Percentiles rank a stretch among this genome's conserved stretches.
These are phyloP conservation scores for Arrhamphus sclerolepis DNA, from an alignment of 2,797 vertebrate species.

Conservation along the genomic window DNA sequence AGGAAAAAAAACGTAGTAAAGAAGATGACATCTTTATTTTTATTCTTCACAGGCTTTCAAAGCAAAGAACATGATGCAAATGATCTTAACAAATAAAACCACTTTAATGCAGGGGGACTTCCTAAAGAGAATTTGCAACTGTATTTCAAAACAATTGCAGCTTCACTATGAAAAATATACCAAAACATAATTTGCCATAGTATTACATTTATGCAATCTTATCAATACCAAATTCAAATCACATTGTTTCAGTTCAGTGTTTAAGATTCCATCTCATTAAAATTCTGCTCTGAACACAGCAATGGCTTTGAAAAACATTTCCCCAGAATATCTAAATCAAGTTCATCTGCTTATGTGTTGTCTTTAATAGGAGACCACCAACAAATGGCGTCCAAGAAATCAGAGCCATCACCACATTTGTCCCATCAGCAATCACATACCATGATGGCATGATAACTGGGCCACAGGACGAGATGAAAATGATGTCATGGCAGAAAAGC, in stretches of 20 bases:
- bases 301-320: slow-evolving; percentile 39
- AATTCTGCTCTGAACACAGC: slow-evolving; percentile 35
- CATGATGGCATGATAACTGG: too few relatives aligned
- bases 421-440: too few relatives aligned
- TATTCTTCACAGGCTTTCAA: not conserved
- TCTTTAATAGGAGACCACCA: not conserved
- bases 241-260: slow-evolving; percentile 37
- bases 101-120: too few relatives aligned
- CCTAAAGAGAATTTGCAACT: not conserved
- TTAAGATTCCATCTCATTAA: slow-evolving; percentile 47
- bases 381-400: too few relatives aligned
- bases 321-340: slow-evolving; percentile 45
- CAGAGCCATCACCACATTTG: too few relatives aligned
- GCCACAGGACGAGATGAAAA: too few relatives aligned
- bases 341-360: slow-evolving; percentile 46
- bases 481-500: too few relatives aligned
- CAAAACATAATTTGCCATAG: slow-evolving; percentile 32
- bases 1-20: not conserved
- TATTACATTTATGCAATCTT: slow-evolving; percentile 24
- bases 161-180: not conserved
- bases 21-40: not conserved
- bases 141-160: slow-evolving; percentile 16
- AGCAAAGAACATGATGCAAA: not conserved
- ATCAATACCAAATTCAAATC: slow-evolving; percentile 28
- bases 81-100: not conserved